A percentile compares a stretch with the other conserved stretches of the same genome.
These are phyloP conservation scores for Enteromius radiatus DNA, from an alignment of 2,797 vertebrate species.

Conservation along the genomic window DNA sequence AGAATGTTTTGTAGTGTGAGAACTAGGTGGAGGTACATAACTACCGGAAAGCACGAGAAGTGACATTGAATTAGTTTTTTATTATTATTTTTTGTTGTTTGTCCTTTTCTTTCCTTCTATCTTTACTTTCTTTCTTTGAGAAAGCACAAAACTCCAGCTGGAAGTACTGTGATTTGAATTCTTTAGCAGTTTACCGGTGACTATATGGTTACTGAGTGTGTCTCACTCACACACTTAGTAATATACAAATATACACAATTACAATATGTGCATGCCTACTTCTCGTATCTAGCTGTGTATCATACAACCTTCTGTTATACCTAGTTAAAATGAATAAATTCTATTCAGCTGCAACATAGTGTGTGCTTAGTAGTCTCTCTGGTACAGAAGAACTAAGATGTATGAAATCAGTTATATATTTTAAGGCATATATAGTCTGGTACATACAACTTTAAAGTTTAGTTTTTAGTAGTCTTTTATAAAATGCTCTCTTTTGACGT, in stretches of 20 bases:
- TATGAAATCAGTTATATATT: not conserved
- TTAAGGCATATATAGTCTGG: not conserved
- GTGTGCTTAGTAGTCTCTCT: not conserved
- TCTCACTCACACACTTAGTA: slow-evolving; percentile 42
- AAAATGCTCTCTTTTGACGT: not conserved
- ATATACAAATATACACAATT: slow-evolving; percentile 44
- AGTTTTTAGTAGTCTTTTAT: not conserved
- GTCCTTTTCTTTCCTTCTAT: not conserved
- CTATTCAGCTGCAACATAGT: slow-evolving; percentile 49
- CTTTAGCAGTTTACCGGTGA: slow-evolving; percentile 62
- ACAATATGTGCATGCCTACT: slow-evolving; percentile 71
- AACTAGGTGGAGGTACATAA: slow-evolving; percentile 12
- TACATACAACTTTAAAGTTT: not conserved
- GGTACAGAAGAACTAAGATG: not conserved
- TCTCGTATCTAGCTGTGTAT: slow-evolving; percentile 63
- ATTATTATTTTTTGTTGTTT: slow-evolving; percentile 29
- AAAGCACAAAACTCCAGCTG: slow-evolving; percentile 61
- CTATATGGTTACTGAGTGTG: slow-evolving; percentile 34
- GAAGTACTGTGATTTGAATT: slow-evolving; percentile 70
- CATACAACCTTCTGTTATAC: slow-evolving; percentile 61
- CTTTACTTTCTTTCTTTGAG: slow-evolving; percentile 41
- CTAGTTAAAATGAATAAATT: slow-evolving; percentile 70
- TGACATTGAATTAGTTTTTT: not conserved
- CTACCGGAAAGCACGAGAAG: slow-evolving; percentile 20
- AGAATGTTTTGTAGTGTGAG: not conserved